Percentiles rank a stretch among this genome's conserved stretches.
Evolutionary conservation across 2,888 invertebrate species (phyloP).

Genomic region (Pandemis cinnamomeana): DNA sequence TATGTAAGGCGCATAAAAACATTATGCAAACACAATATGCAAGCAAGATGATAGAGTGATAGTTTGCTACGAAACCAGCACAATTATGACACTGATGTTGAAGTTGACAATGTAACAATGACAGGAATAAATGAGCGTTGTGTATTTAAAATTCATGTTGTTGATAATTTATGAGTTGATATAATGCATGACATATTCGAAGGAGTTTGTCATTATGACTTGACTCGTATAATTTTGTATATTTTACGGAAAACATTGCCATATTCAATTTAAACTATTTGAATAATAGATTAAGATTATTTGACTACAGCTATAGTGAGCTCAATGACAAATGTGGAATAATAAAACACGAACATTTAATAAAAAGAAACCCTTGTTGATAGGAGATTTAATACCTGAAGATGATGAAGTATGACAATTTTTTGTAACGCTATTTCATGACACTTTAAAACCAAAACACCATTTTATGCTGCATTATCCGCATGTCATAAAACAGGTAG

Average conservation of each 20-base stretch:
- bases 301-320: conserved; percentile 5
- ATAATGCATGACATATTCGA: no score
- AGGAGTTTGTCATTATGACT: conserved; percentile 3
- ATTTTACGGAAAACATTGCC: not conserved
- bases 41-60: no score
- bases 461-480: conserved; percentile 24
- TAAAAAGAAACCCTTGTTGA: conserved; percentile 2
- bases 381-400: conserved; percentile 6
- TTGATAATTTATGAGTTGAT: no score
- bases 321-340: conserved; percentile 10
- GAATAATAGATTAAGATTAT: conserved; percentile 12
- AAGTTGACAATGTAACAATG: no score
- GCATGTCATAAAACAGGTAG: conserved; percentile 15
- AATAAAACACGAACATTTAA: conserved; percentile 16
- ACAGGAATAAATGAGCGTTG: no score
- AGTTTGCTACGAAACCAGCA: no score
- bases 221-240: not conserved
- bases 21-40: no score
- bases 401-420: not conserved
- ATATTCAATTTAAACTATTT: not conserved
- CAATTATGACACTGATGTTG: no score
- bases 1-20: no score
- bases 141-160: no score
- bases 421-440: conserved; percentile 8
- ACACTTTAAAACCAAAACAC: conserved; percentile 23